Conservation (phyloP, 2,797 vertebrate genomes). For the Syngnathus acus region DNA sequence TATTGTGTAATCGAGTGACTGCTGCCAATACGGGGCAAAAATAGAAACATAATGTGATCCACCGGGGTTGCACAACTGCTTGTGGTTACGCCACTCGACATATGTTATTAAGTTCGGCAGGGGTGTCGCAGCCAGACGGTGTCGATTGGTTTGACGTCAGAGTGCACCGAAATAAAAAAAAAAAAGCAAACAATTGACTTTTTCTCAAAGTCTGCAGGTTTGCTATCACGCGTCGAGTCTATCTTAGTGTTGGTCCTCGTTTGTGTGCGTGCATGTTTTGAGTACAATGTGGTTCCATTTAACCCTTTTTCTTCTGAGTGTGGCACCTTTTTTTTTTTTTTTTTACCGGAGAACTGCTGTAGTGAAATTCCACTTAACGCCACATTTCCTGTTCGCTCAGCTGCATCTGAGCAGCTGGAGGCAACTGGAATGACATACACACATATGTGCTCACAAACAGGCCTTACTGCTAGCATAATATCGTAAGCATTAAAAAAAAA, state of each 20-base stretch:
- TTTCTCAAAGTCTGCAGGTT: constrained; percentile 5
- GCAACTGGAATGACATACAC: constrained; percentile 21
- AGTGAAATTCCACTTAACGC: constrained; percentile 57
- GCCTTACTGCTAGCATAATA: too few relatives aligned
- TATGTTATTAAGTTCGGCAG: constrained; percentile 49
- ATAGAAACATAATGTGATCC: constrained; percentile 53
- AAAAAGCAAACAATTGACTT: background rate
- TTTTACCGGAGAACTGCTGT: constrained; percentile 43
- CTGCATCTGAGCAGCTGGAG: constrained; percentile 56
- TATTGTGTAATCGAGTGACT: constrained; percentile 45
- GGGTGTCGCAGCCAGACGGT: constrained; percentile 35
- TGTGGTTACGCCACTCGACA: constrained; percentile 48
- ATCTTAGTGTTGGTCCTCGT: constrained; percentile 11
- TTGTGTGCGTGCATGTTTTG: constrained; percentile 7
- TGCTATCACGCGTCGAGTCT: constrained; percentile 27
- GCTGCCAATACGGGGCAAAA: constrained; percentile 41
- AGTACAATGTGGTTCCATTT: constrained; percentile 61
- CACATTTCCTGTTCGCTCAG: constrained; percentile 58
- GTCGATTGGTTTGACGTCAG: constrained; percentile 46
- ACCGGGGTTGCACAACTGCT: constrained; percentile 52
- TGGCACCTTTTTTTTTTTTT: constrained; percentile 52
- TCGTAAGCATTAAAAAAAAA: too few relatives aligned
- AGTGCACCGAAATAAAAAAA: background rate
- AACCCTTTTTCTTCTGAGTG: constrained; percentile 60
- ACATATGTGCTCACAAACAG: constrained; percentile 5